Evolutionary conservation across 2,113 vertebrate genomes (phyloP), one percentile per base, ranked within the genome.

Genomic region (Alligator sinensis): DNA sequence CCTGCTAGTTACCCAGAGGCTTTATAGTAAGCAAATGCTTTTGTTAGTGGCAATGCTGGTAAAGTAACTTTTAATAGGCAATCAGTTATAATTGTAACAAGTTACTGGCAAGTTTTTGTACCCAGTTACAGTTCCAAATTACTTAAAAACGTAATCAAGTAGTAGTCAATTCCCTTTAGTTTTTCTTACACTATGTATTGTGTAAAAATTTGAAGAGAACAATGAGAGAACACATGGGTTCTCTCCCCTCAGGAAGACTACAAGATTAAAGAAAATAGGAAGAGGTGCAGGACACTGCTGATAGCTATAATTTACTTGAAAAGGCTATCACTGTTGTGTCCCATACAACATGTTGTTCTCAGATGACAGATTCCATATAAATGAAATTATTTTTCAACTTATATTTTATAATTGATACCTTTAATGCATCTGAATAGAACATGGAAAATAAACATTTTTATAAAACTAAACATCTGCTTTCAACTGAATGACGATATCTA

Each of bases 61-160:
- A 91, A 86, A 93, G 84, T 58, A 91, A 91, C 88, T 91, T 95
- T 86, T 88, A 97, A 89, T 6, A 79, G 25, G 62, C 70, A 87
- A 62, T 68, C 0, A 4, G 62, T 87, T 92, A 88, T 70, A 95
- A 87, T 5, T 77, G 77, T 81, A 92, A 88, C 34, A 91, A 83
- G 59, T 54, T 88, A 63, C 60, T 66, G 68, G 27, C 27, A 81
- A 61, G 77, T 72, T 89, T 86, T 87, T 72, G 5, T 34, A 92
- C n/a, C n/a, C 9, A 11, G 24, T n/a, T 94, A 19, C 38, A 88
- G 21, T 76, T 95, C 63, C 66, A 94, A 74, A 90, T 54, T 78
- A 89, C 38, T 96, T 88, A 7, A 85, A 91, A 92, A 80, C 1
- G 11, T 74, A 91, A 95, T 90, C 83, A 89, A 92, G 55, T 64